Conservation (phyloP, 2,888 invertebrate species). For the Acleris emargana region DNA sequence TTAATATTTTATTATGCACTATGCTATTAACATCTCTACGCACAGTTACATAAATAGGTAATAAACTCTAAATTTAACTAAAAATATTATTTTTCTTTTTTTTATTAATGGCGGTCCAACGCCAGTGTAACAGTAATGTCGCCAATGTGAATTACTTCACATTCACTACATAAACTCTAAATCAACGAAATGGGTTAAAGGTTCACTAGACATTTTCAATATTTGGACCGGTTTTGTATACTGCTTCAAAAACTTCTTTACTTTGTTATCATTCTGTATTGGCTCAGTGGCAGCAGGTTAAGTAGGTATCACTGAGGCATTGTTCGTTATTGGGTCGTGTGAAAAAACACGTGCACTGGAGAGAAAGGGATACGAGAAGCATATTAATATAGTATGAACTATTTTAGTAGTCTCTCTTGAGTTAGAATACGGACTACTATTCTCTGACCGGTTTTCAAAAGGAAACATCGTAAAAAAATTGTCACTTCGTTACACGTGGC, state of each 20-base stretch:
- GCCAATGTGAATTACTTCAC: too few species aligned
- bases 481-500: neutral
- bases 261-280: neutral
- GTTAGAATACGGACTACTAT: neutral
- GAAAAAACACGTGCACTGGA: conserved; percentile 41
- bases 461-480: neutral
- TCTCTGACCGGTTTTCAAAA: neutral
- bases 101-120: too few species aligned
- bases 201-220: too few species aligned
- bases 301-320: conserved; percentile 39
- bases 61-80: too few species aligned
- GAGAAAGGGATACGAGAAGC: conserved; percentile 8
- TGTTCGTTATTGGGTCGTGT: conserved; percentile 50
- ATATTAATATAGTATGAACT: conserved; percentile 9
- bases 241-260: too few species aligned
- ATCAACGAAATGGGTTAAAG: too few species aligned
- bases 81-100: too few species aligned
- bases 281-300: conserved; percentile 1
- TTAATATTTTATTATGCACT: too few species aligned
- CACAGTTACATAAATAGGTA: too few species aligned
- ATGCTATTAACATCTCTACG: rapidly evolving
- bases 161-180: too few species aligned
- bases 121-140: too few species aligned
- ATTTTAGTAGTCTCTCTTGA: neutral
- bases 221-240: too few species aligned